Percentiles rank a stretch among this genome's conserved stretches.
Conservation (phyloP, 2,797 vertebrate genomes). For the Chaetophractus vellerosus region DNA sequence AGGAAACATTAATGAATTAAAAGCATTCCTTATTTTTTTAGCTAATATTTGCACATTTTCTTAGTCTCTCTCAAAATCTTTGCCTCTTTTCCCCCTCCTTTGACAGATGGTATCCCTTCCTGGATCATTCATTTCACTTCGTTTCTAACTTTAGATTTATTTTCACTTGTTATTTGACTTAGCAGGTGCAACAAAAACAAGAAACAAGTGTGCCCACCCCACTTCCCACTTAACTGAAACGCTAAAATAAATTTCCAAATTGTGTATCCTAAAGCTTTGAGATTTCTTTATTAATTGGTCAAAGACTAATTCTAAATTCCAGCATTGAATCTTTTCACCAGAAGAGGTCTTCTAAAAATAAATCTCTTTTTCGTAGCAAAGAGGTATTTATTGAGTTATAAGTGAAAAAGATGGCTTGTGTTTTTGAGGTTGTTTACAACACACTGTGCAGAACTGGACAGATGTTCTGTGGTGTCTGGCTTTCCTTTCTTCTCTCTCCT, state of each 20-base stretch:
- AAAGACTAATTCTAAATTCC: constrained; percentile 66
- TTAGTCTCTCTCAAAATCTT: constrained; percentile 83
- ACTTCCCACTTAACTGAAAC: constrained; percentile 73
- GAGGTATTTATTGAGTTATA: constrained; percentile 82
- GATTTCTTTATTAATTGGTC: constrained; percentile 80
- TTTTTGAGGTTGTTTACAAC: constrained; percentile 79
- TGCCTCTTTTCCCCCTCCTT: neutral
- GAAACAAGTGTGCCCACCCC: constrained; percentile 73
- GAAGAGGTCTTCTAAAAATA: constrained; percentile 71
- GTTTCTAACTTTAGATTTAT: constrained; percentile 74
- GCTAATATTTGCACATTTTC: constrained; percentile 84
- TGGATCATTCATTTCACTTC: constrained; percentile 68
- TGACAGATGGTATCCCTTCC: constrained; percentile 77
- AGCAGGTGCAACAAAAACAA: constrained; percentile 80
- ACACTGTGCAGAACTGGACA: constrained; percentile 81
- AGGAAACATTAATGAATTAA: constrained; percentile 79
- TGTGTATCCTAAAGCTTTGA: constrained; percentile 69
- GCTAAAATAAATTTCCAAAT: constrained; percentile 81
- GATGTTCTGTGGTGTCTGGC: constrained; percentile 67
- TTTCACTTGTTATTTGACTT: constrained; percentile 73
- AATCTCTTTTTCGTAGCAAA: constrained; percentile 82
- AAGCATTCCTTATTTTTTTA: constrained; percentile 89
- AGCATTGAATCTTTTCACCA: constrained; percentile 60
- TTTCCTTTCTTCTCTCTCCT: constrained; percentile 81
- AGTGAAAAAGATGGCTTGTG: constrained; percentile 83